Conservation (phyloP, 2,888 invertebrate species). For the Hedychridium roseum region DNA sequence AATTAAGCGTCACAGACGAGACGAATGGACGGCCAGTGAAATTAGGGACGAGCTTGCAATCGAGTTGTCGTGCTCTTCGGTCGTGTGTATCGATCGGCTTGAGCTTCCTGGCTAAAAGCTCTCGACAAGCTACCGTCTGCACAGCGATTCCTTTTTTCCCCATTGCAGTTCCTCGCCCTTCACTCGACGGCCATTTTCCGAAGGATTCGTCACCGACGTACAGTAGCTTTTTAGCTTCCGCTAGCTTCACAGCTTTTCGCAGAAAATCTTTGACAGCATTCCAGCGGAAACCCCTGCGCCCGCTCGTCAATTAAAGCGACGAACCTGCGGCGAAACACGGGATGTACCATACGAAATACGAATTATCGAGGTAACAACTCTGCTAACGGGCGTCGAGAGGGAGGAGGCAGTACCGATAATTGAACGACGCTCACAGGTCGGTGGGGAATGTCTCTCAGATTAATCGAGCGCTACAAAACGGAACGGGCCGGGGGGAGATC, state of each 20-base stretch:
- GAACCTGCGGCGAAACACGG: constrained; percentile 22
- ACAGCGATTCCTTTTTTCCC: neutral
- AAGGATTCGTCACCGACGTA: no score
- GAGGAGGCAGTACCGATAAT: constrained; percentile 32
- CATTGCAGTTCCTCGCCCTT: no score
- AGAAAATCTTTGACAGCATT: no score
- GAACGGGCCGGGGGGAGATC: constrained; percentile 13
- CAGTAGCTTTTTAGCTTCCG: no score
- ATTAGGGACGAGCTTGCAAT: constrained; percentile 19
- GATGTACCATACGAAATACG: constrained; percentile 35
- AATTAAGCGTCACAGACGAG: no score
- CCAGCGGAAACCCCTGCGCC: constrained; percentile 10
- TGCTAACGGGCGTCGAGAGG: constrained; percentile 33
- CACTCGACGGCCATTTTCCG: no score
- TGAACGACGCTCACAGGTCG: constrained; percentile 33
- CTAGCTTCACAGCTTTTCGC: no score
- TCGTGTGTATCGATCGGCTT: constrained; percentile 23
- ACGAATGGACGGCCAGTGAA: neutral
- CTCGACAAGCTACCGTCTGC: constrained; percentile 10
- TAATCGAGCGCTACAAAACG: constrained; percentile 22
- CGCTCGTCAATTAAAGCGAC: constrained; percentile 35
- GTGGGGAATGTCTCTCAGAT: constrained; percentile 20
- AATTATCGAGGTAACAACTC: constrained; percentile 42
- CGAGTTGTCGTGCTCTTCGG: constrained; percentile 14
- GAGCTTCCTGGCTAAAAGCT: constrained; percentile 5